Evolutionary conservation across 2,113 vertebrate species (phyloP), one percentile per base, ranked within the genome.

Genomic region (Symphodus melops): DNA sequence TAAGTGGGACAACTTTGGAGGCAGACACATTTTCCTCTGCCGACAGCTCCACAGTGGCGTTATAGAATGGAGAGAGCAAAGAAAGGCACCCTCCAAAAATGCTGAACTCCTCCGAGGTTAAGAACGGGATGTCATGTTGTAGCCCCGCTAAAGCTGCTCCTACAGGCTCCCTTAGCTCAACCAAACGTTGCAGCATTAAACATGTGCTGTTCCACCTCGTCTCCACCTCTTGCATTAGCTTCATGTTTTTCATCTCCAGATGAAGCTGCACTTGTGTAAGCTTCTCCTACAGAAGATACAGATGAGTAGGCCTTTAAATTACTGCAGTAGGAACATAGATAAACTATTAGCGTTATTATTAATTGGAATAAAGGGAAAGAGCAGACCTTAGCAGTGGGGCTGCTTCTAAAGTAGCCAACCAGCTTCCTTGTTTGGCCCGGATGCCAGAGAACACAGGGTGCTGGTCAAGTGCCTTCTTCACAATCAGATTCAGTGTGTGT

Each of bases 211-310:
- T 42, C 13, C 21, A 57, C 4, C 23, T 8, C 3, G 25, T 68
- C 23, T 68, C 66, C 37, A 56, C 41, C 16, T 55, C 53, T 20
- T 57, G 51, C 19, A 21, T 52, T 20, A 52, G 51, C 51, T 52
- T 52, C 8, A 52, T 5, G 4, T 52, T 52, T 52, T 11, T 4
- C 51, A 20, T 52, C n/a, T n/a, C 51, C 51, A 52, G 19, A 20
- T 52, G 51, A 51, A 17, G 11, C 16, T 51, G 48, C 48, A 41
- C 39, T 41, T 41, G 39, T 8, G 8, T 41, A 9, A 41, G 4
- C 42, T 2, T 44, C 13, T 14, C 42, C 42, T 44, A 14, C 16
- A 44, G n/a, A 44, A 44, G 12, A 44, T 44, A 44, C 42, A 44
- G 10, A 44, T 44, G 10, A 13, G 42, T 13, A 44, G 42, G 10